Evolutionary conservation across 2,888 invertebrate genomes (phyloP).

Genomic region (Sepioteuthis lessoniana): DNA sequence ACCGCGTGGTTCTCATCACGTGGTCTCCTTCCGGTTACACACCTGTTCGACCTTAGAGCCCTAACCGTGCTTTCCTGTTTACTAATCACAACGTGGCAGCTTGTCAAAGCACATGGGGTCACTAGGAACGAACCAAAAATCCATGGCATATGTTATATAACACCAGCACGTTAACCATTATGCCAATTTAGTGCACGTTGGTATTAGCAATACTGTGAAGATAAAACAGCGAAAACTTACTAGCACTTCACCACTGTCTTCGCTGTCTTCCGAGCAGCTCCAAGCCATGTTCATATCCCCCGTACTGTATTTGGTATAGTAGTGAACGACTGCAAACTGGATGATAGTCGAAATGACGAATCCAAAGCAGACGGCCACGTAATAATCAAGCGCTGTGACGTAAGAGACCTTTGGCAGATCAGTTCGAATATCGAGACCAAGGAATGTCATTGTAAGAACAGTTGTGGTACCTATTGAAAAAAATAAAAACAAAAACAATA

Average conservation of each 20-base stretch:
- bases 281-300: conserved; percentile 63
- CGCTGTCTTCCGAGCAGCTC: conserved; percentile 48
- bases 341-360: conserved; percentile 72
- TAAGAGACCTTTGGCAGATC: conserved; percentile 74
- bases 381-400: conserved; percentile 74
- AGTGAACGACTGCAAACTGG: conserved; percentile 74
- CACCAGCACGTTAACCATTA: no score
- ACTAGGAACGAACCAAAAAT: no score
- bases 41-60: no score
- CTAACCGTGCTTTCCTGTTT: no score
- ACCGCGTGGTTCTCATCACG: no score
- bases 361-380: conserved; percentile 72
- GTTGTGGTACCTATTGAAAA: conserved; percentile 85
- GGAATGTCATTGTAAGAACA: conserved; percentile 90
- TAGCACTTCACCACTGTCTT: conserved; percentile 58
- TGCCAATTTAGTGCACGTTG: neutral
- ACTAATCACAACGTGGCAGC: no score
- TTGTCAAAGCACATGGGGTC: no score
- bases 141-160: no score
- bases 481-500: neutral
- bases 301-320: conserved; percentile 72
- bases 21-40: no score
- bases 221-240: conserved; percentile 40
- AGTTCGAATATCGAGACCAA: conserved; percentile 72
- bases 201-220: neutral